These are phyloP conservation scores for Pygoscelis adeliae DNA, from an alignment of 2,113 vertebrate genomes.

Conservation along the genomic window DNA sequence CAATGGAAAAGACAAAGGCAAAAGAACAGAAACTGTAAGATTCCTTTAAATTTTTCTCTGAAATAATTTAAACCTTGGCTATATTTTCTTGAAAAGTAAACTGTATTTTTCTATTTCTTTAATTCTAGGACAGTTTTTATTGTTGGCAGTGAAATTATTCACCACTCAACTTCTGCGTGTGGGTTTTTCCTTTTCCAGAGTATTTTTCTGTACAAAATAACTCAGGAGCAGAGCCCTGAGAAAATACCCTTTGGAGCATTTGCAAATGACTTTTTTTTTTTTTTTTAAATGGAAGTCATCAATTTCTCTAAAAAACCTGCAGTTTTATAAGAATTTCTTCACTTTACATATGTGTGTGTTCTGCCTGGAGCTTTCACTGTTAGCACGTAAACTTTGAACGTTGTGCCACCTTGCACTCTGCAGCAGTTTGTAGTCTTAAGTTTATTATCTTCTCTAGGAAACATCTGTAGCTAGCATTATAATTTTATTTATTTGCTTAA, in stretches of 20 bases:
- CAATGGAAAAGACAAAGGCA: slow-evolving; percentile 84
- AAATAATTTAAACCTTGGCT: background rate
- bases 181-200: background rate
- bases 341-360: background rate
- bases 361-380: background rate
- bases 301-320: background rate
- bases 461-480: background rate
- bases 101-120: background rate
- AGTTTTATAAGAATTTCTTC: background rate
- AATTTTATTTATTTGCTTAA: slow-evolving; percentile 14
- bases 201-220: background rate
- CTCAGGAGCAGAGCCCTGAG: background rate
- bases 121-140: background rate
- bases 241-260: background rate
- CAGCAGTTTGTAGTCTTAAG: background rate
- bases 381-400: background rate
- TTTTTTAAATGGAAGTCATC: background rate
- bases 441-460: slow-evolving; percentile 16
- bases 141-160: background rate
- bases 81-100: background rate
- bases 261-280: background rate
- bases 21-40: slow-evolving; percentile 97
- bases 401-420: slow-evolving; percentile 20
- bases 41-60: background rate
- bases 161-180: background rate